A percentile compares a stretch with the other conserved stretches of the same genome.
phyloP scores from a whole-genome alignment of 2,888 invertebrate genomes.

The Meganola albula region DNA sequence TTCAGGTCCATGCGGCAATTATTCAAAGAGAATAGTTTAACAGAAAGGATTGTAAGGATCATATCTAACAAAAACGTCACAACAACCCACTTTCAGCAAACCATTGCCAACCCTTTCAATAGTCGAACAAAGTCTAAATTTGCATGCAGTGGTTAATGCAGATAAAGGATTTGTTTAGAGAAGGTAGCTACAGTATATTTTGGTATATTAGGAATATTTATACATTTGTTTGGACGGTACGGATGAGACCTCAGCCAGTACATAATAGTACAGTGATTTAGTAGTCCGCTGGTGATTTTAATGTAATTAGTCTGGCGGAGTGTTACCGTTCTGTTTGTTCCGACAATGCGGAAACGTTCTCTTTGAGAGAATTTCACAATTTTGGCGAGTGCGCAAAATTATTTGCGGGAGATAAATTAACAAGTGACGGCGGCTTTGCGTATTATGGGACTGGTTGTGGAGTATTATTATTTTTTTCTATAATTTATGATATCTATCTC shows the following conservation, averaged over 20 bases:
- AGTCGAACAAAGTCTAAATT: constrained; percentile 22
- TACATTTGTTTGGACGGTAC: constrained; percentile 62
- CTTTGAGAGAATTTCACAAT: constrained; percentile 29
- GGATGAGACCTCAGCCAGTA: constrained; percentile 63
- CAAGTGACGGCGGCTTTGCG: constrained; percentile 18
- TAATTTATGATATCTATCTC: too few relatives aligned
- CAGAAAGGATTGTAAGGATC: constrained; percentile 75
- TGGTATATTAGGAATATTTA: constrained; percentile 74
- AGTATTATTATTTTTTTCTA: too few relatives aligned
- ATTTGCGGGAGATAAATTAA: constrained; percentile 31
- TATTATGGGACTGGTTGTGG: constrained; percentile 17
- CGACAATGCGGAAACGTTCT: constrained; percentile 33
- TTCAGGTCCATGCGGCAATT: constrained; percentile 78
- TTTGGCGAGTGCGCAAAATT: constrained; percentile 28
- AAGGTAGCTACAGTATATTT: constrained; percentile 43
- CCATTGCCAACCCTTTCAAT: constrained; percentile 15
- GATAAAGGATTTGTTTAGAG: constrained; percentile 17
- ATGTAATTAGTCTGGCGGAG: constrained; percentile 67
- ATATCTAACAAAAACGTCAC: constrained; percentile 24
- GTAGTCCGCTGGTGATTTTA: constrained; percentile 63
- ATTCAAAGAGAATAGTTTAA: constrained; percentile 79
- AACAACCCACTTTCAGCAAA: constrained; percentile 9
- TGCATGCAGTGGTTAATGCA: neutral
- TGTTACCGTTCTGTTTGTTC: constrained; percentile 52
- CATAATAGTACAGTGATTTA: constrained; percentile 72